Evolutionary conservation across 2,888 invertebrate species (phyloP).

Genomic region (Pheosia tremula): DNA sequence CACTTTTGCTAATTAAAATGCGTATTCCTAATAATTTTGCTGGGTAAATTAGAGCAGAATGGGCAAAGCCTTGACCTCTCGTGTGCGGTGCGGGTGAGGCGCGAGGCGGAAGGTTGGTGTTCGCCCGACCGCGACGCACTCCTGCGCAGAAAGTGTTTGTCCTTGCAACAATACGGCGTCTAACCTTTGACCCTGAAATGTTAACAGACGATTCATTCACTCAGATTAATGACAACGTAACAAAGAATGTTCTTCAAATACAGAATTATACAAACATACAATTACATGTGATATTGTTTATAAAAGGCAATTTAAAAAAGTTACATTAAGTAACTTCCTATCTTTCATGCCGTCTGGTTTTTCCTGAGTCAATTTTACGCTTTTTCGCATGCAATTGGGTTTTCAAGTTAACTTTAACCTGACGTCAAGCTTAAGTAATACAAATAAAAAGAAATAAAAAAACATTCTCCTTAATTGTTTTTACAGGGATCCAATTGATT

Average conservation of each 20-base stretch:
- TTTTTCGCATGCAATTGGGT: slow-evolving; percentile 1
- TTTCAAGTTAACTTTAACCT: slow-evolving; percentile 1
- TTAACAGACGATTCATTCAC: slow-evolving; percentile 33
- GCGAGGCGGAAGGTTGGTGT: slow-evolving; percentile 75
- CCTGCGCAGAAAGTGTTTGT: slow-evolving; percentile 81
- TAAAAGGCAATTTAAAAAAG: background rate
- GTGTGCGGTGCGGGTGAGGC: slow-evolving; percentile 51
- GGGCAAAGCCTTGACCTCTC: slow-evolving; percentile 66
- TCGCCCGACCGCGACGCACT: slow-evolving; percentile 68
- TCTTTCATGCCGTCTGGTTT: slow-evolving; percentile 4
- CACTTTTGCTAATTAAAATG: slow-evolving; percentile 35
- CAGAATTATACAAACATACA: background rate
- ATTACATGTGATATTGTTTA: background rate
- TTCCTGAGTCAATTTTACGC: slow-evolving; percentile 2
- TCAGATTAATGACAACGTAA: slow-evolving; percentile 5
- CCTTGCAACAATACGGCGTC: slow-evolving; percentile 65
- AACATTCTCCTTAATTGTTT: background rate
- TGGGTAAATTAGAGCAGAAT: slow-evolving; percentile 55
- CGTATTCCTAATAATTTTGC: slow-evolving; percentile 26
- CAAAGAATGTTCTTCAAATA: background rate
- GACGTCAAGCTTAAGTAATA: slow-evolving; percentile 1
- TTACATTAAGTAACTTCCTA: slow-evolving; percentile 3
- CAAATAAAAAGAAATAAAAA: background rate
- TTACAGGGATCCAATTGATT: background rate
- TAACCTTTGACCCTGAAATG: slow-evolving; percentile 68